Percentiles rank a stretch among this genome's conserved stretches.
These are phyloP conservation scores for Cataglyphis cursor DNA, from an alignment of 2,888 invertebrate species.

Conservation along the genomic window DNA sequence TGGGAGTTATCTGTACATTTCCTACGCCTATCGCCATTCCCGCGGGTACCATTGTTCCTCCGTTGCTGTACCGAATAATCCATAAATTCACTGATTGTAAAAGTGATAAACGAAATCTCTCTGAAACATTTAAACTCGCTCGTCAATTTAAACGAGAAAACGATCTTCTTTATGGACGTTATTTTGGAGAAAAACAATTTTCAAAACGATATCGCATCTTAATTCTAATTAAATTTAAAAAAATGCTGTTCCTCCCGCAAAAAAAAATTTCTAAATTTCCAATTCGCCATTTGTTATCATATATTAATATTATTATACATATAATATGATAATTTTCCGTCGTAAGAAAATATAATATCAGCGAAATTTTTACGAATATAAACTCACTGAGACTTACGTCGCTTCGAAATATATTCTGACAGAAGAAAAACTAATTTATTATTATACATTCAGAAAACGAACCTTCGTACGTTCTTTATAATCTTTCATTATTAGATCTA, in stretches of 20 bases:
- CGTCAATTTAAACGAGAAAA: slow-evolving; percentile 11
- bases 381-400: background rate
- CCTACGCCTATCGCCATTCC: slow-evolving; percentile 48
- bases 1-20: slow-evolving; percentile 7
- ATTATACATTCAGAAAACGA: slow-evolving; percentile 39
- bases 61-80: slow-evolving; percentile 33
- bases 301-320: background rate
- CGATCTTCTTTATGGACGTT: background rate
- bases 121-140: background rate
- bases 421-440: slow-evolving; percentile 31
- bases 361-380: background rate
- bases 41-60: slow-evolving; percentile 38
- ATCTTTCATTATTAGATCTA: slow-evolving; percentile 26
- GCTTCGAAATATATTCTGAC: background rate
- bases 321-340: background rate
- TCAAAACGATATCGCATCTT: background rate
- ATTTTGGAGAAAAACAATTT: background rate
- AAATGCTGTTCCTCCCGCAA: background rate
- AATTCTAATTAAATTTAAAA: background rate
- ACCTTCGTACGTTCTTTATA: slow-evolving; percentile 33
- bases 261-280: background rate
- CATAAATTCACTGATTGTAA: slow-evolving; percentile 47
- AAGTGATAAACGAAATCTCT: slow-evolving; percentile 49
- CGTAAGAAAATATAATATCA: background rate
- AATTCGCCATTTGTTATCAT: background rate